Conservation (phyloP, 2,113 vertebrate species). For the Colaptes auratus region DNA sequence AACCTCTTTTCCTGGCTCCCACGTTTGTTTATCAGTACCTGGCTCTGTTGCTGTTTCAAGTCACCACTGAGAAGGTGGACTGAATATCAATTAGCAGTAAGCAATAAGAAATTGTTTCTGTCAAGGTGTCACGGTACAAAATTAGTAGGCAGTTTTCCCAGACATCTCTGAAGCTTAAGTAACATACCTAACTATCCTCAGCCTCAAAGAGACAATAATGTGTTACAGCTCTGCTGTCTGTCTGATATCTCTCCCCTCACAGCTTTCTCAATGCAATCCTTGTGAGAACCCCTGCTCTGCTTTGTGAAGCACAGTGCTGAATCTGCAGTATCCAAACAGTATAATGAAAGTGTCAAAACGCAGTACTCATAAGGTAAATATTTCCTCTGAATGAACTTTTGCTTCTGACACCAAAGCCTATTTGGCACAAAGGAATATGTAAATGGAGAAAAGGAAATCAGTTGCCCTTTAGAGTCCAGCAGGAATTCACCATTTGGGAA, state of each 20-base stretch:
- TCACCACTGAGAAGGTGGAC: not conserved
- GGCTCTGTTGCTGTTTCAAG: constrained; percentile 11
- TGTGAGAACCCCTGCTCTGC: not conserved
- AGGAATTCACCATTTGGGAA: not conserved
- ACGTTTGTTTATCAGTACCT: not conserved
- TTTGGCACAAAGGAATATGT: not conserved
- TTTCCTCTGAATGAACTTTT: not conserved
- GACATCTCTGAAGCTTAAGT: not conserved
- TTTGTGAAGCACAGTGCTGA: not conserved
- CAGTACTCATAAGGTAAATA: not conserved
- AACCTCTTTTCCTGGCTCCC: not conserved
- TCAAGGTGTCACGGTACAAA: not conserved
- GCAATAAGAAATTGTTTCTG: constrained; percentile 11
- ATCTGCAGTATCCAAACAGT: not conserved
- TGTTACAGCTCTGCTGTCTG: not conserved
- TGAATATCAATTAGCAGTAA: constrained; percentile 36
- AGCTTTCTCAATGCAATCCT: not conserved
- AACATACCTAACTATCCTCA: not conserved
- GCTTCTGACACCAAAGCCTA: not conserved
- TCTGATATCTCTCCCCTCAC: not conserved
- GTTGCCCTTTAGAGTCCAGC: not conserved
- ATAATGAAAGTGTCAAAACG: not conserved
- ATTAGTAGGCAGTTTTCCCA: not conserved
- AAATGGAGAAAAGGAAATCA: not conserved
- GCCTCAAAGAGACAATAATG: not conserved